These are phyloP conservation scores for Lysiphlebus fabarum DNA, from an alignment of 1,140 invertebrate genomes.

Conservation along the genomic window DNA sequence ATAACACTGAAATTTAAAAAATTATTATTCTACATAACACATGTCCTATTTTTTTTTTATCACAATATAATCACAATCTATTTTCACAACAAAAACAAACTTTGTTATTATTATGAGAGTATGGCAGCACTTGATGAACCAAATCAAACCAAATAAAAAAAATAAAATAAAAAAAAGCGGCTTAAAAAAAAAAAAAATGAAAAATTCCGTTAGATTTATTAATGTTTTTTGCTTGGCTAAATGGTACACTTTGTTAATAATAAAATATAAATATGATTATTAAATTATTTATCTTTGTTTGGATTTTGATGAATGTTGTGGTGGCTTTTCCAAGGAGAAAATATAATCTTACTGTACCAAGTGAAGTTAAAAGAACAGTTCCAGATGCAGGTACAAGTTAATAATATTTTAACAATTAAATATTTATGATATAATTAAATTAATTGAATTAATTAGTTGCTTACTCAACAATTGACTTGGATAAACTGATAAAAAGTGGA, in stretches of 20 bases:
- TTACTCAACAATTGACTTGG: background rate
- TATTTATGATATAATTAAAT: too few relatives aligned
- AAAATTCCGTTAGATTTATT: conserved; percentile 2
- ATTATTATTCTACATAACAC: too few relatives aligned
- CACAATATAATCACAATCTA: too few relatives aligned
- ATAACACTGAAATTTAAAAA: too few relatives aligned
- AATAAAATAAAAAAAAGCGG: background rate
- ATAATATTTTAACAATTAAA: background rate
- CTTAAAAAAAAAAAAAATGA: background rate
- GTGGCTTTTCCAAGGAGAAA: conserved; percentile 12
- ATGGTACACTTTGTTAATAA: background rate
- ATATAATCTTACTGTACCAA: conserved; percentile 35
- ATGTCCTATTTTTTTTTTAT: too few relatives aligned
- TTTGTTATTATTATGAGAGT: too few relatives aligned
- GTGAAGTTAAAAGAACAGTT: conserved; percentile 46
- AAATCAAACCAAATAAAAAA: background rate
- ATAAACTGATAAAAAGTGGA: background rate
- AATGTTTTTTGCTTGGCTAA: background rate
- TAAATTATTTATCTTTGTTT: background rate
- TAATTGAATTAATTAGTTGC: background rate
- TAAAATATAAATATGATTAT: conserved; percentile 3
- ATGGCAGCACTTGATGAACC: too few relatives aligned
- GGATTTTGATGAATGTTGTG: background rate
- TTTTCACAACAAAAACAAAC: too few relatives aligned
- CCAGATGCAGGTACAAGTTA: conserved; percentile 45